Evolutionary conservation across 2,113 vertebrate genomes (phyloP).

Genomic region (Ahaetulla prasina): DNA sequence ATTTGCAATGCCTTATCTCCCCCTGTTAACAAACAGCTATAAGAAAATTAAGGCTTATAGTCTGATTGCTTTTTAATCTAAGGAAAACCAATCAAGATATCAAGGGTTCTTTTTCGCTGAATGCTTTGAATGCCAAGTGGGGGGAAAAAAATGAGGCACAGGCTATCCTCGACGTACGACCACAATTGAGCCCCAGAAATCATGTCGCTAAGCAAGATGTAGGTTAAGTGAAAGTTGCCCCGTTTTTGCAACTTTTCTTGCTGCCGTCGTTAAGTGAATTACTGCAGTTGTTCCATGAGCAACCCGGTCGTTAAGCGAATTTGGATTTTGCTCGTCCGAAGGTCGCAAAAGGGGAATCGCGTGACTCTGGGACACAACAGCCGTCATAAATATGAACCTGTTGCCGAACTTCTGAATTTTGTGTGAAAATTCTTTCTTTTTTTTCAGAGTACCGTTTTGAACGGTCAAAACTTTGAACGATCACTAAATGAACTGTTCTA

Average conservation of each 20-base stretch:
- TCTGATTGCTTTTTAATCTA: slow-evolving; percentile 61
- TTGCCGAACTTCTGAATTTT: not conserved
- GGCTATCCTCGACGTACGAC: not conserved
- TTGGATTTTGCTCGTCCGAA: not conserved
- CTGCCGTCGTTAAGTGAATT: not conserved
- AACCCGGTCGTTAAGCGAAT: not conserved
- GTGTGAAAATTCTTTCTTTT: too few relatives aligned
- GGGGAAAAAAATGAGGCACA: slow-evolving; percentile 28
- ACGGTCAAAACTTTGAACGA: not conserved
- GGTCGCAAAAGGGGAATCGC: not conserved
- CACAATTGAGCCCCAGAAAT: not conserved
- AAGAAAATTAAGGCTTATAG: slow-evolving; percentile 65
- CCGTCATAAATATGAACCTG: not conserved
- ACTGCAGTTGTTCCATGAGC: not conserved
- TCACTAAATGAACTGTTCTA: not conserved
- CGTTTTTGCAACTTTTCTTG: not conserved
- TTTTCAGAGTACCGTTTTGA: fast-evolving
- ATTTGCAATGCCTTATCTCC: slow-evolving; percentile 64
- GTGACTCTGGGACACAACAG: not conserved
- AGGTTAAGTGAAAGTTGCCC: not conserved
- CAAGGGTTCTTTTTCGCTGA: slow-evolving; percentile 55
- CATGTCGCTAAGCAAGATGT: not conserved
- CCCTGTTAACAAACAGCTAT: slow-evolving; percentile 65
- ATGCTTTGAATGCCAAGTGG: slow-evolving; percentile 50
- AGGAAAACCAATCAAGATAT: slow-evolving; percentile 62